Evolutionary conservation across 2,888 invertebrate genomes (phyloP), one percentile per base, ranked within the genome.

Genomic region (Andrena flavipes): DNA sequence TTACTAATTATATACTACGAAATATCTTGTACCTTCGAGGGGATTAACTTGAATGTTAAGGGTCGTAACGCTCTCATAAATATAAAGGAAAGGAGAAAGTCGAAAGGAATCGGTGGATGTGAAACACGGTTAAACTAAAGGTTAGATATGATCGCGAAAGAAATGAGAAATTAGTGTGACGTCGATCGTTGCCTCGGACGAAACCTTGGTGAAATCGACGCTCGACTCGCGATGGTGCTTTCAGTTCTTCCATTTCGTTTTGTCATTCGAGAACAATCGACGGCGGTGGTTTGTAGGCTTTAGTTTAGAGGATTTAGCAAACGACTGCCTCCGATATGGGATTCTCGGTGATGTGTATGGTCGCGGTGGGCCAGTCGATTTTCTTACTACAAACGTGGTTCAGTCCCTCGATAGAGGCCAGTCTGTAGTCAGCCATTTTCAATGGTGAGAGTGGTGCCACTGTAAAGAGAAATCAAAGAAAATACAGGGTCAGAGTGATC

Each of bases 271-370:
- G 64, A 87, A 86, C 85, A 88, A 88, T 84, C 83, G 56, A 85
- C 54, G 54, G 33, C 54, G 42, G 77, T 80, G 85, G 71, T 78
- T 56, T 26, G 23, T 80, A 77, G 82, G 69, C 64, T 78, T 72
- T 78, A 51, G 73, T 72, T 80, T 76, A 51, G 73, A 74, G 60
- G 30, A 70, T 93, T 95, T 96, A 97, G 94, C 97, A 97, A 91
- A 96, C 96, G 88, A 96, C 96, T 64, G 96, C 96, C 90, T 96
- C 96, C 82, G 96, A 96, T 94, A 97, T 97, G 73, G 97, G 97
- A 93, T 97, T 97, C 94, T 97, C 97, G 78, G 97, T 97, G 94
- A 97, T 97, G 94, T 96, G 96, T 93, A 97, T 97, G 91, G 96
- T 95, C 84, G 96, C 96, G 90, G 96, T 95, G 90, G 94, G 94